Conservation (phyloP, 2,888 invertebrate genomes). For the Spodoptera littoralis region DNA sequence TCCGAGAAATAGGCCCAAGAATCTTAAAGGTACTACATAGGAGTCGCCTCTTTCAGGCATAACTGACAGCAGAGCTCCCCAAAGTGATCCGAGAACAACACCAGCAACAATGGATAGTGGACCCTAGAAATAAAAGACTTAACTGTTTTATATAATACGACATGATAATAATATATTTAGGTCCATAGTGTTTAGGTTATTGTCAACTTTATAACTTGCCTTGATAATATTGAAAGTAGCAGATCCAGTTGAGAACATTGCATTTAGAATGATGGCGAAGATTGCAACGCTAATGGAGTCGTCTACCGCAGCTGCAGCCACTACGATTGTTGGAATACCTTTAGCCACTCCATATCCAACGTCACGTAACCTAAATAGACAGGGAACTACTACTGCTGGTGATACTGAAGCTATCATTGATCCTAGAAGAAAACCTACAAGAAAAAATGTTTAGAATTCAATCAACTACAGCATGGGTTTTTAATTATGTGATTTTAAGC, state of each 20-base stretch:
- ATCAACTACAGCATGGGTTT: too few species aligned
- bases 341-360: constrained; percentile 94
- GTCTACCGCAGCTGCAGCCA: constrained; percentile 96
- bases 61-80: constrained; percentile 92
- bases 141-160: constrained; percentile 9
- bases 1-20: constrained; percentile 91
- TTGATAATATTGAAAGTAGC: constrained; percentile 90
- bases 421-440: constrained; percentile 90
- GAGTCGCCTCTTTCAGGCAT: constrained; percentile 92
- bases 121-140: constrained; percentile 76
- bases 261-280: constrained; percentile 94
- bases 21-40: constrained; percentile 91
- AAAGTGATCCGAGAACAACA: constrained; percentile 91
- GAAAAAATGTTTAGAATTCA: background rate
- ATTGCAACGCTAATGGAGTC: constrained; percentile 97
- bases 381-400: constrained; percentile 96
- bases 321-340: constrained; percentile 96
- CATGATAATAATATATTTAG: too few species aligned
- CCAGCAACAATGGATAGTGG: constrained; percentile 92
- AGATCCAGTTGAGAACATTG: constrained; percentile 92
- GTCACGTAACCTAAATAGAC: constrained; percentile 92
- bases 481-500: too few species aligned
- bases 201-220: constrained; percentile 66
- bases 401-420: constrained; percentile 95
- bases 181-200: too few species aligned